phyloP scores from a whole-genome alignment of 1,140 invertebrate species.

The Drosophila arawakana region DNA sequence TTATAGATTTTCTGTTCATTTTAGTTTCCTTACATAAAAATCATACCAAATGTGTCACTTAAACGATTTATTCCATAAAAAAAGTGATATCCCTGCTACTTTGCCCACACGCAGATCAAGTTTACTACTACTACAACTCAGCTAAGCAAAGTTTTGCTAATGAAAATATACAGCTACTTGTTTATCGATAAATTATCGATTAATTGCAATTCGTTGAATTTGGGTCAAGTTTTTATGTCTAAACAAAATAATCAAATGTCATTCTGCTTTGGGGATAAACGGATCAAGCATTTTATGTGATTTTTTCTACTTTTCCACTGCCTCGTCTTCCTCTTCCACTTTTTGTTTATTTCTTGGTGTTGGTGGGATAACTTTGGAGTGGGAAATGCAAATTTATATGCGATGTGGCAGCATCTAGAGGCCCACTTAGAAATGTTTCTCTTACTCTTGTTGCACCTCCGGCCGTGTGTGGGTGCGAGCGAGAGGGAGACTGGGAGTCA shows the following conservation, averaged over 20 bases:
- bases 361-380: not conserved
- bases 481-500: constrained; percentile 1
- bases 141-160: too few species aligned
- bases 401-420: constrained; percentile 29
- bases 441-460: constrained; percentile 21
- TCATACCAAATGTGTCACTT: too few species aligned
- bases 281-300: constrained; percentile 12
- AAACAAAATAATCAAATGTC: too few species aligned
- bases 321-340: not conserved
- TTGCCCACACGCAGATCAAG: too few species aligned
- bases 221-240: not conserved
- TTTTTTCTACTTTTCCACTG: not conserved
- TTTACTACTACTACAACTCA: too few species aligned
- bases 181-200: too few species aligned
- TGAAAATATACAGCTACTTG: too few species aligned
- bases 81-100: too few species aligned
- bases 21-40: too few species aligned
- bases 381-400: constrained; percentile 7
- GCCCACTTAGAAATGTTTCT: constrained; percentile 1
- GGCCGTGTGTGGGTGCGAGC: constrained; percentile 16
- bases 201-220: too few species aligned
- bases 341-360: constrained; percentile 1
- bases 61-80: too few species aligned
- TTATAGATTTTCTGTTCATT: not conserved
- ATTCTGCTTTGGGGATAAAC: not conserved